Evolutionary conservation across 2,888 invertebrate species (phyloP), one percentile per base, ranked within the genome.

Genomic region (Nomada lathburiana): DNA sequence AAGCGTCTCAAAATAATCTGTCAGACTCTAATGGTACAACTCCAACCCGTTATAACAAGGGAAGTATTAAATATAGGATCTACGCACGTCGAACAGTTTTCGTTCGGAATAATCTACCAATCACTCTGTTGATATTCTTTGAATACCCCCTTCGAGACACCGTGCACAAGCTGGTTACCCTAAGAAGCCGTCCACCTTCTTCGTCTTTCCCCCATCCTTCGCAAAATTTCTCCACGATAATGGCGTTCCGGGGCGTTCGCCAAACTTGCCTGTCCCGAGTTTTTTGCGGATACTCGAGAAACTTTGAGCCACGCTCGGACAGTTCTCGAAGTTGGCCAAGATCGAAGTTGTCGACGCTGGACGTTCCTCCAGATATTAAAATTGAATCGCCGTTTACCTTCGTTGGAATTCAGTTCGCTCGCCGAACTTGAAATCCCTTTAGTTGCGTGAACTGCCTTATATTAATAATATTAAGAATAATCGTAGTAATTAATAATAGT

Each of bases 301-400:
- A 72, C 42, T 76, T 59, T 55, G 16, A 7, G 26, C 60, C 53
- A 55, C 50, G 36, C 59, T 52, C 29, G 50, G 42, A 52, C 72
- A 42, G 71, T 9, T 47, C 26, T 20, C 47, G 23, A 64, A 63
- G 47, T 44, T 63, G 23, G 63, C 63, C 16, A 5, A 47, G 13
- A 47, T 47, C 44, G 42, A 70, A 64, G 36, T 76, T 71, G 57
- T 10, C 29, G 57, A 42, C 57, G 23, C 57, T 26, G 73, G 36
- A 70, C 44, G 53, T 36, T 67, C 36, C 53, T 36, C 67, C 13
- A 18, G 67, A 67, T 55, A 67, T 67, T 67, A 67, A 68, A 68
- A 68, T 57, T 57, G 57, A 68, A 67, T 67, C 20, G 42, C 10
- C 63, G 47, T 47, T 44, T 18, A 44, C 23, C 23, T 44, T 13